These are phyloP conservation scores for Anolis apletophallus DNA, from an alignment of 2,797 vertebrate genomes.

Conservation along the genomic window DNA sequence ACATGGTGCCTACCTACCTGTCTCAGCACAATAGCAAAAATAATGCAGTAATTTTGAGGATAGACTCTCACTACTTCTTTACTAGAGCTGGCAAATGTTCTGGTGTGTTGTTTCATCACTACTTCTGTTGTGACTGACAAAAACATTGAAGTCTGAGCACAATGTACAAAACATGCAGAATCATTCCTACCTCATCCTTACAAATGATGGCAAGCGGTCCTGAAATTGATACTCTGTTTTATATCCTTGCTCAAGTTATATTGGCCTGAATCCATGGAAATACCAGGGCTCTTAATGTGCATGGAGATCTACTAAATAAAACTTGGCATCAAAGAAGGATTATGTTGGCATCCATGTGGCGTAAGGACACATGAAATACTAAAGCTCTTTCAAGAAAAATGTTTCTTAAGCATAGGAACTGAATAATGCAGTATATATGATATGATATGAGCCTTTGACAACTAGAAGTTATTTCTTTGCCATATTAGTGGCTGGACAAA, in stretches of 20 bases:
- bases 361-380: not conserved
- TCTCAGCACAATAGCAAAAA: not conserved
- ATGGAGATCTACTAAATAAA: not conserved
- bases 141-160: not conserved
- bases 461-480: not conserved
- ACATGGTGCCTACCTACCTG: too few species aligned
- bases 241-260: conserved; percentile 5
- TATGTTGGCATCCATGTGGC: not conserved
- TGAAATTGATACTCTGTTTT: conserved; percentile 8
- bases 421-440: not conserved
- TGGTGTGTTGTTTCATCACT: not conserved
- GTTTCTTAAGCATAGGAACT: conserved; percentile 1
- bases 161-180: not conserved
- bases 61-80: conserved; percentile 24
- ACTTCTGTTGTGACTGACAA: not conserved
- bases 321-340: not conserved
- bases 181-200: not conserved
- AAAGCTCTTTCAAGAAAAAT: not conserved
- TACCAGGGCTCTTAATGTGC: not conserved
- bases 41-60: too few species aligned
- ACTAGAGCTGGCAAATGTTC: not conserved
- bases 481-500: not conserved
- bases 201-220: not conserved
- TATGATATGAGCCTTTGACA: not conserved
- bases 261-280: conserved; percentile 13